phyloP scores from a whole-genome alignment of 2,888 invertebrate genomes.

The Parelbella ahira region DNA sequence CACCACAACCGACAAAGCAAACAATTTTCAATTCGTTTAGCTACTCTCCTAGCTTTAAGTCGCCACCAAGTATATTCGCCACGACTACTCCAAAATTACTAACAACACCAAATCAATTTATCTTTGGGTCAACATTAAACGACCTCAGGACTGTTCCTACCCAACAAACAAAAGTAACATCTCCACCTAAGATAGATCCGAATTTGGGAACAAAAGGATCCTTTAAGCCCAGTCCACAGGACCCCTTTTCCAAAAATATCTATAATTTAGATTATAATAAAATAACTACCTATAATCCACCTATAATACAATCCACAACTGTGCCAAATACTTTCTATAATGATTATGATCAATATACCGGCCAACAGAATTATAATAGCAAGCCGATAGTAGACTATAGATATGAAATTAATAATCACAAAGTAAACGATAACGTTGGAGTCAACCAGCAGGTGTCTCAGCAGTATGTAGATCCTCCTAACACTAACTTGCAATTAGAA shows the following conservation, averaged over 20 bases:
- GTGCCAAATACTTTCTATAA: slow-evolving; percentile 48
- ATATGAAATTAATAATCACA: slow-evolving; percentile 57
- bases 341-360: slow-evolving; percentile 50
- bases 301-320: slow-evolving; percentile 51
- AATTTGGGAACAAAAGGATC: slow-evolving; percentile 51
- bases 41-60: slow-evolving; percentile 59
- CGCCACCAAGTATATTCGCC: slow-evolving; percentile 49
- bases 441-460: slow-evolving; percentile 56
- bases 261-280: slow-evolving; percentile 52
- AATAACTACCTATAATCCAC: slow-evolving; percentile 65
- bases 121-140: slow-evolving; percentile 57
- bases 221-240: slow-evolving; percentile 73
- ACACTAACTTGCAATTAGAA: slow-evolving; percentile 38
- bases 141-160: slow-evolving; percentile 71
- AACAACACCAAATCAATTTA: slow-evolving; percentile 54
- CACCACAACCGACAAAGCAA: slow-evolving; percentile 62
- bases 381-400: slow-evolving; percentile 46
- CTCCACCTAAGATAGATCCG: slow-evolving; percentile 59
- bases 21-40: slow-evolving; percentile 65
- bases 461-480: slow-evolving; percentile 51
- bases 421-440: slow-evolving; percentile 55
- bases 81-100: slow-evolving; percentile 58
- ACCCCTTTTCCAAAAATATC: slow-evolving; percentile 61
- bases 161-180: slow-evolving; percentile 61
- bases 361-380: slow-evolving; percentile 51